Evolutionary conservation across 2,113 vertebrate species (phyloP).

Genomic region (Galemys pyrenaicus): DNA sequence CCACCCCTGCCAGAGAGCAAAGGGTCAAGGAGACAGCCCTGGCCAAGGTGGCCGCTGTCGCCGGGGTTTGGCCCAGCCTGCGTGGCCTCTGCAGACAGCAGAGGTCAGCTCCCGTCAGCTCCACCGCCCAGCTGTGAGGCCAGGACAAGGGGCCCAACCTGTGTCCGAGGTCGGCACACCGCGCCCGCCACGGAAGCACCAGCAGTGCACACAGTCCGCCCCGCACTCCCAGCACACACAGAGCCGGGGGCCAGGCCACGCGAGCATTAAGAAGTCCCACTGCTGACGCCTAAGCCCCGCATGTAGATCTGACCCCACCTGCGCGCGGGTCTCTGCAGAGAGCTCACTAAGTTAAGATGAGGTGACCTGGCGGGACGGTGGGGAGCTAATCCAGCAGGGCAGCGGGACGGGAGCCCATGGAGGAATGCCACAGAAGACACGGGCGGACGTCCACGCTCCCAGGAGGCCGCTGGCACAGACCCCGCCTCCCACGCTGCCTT

Average conservation of each 20-base stretch:
- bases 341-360: neutral
- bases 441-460: accelerated
- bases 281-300: too few species aligned
- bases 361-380: too few species aligned
- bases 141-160: neutral
- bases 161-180: neutral
- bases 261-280: too few species aligned
- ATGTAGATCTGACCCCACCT: neutral
- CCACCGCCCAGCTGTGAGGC: neutral
- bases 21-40: too few species aligned
- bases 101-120: neutral
- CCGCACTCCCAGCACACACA: too few species aligned
- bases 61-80: accelerated
- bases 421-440: neutral
- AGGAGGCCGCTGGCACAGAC: neutral
- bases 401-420: neutral
- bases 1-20: neutral
- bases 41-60: neutral
- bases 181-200: too few species aligned
- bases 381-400: neutral
- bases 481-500: accelerated
- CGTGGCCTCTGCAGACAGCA: accelerated
- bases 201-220: too few species aligned
- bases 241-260: too few species aligned
- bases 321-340: neutral